Base-by-base conservation (phyloP, 2,888 invertebrate genomes). In the Helicoverpa assulta region DNA sequence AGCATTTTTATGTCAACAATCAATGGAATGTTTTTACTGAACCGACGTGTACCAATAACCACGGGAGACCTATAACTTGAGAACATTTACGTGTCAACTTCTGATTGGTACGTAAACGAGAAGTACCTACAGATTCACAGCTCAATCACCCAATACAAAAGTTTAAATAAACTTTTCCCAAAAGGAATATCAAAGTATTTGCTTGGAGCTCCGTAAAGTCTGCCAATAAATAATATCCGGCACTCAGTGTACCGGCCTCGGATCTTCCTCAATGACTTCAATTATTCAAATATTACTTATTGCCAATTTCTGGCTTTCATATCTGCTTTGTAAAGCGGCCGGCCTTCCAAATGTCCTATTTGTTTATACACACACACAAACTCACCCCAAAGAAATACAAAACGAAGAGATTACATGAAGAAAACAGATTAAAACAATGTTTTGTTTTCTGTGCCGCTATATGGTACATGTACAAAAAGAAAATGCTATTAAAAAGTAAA, bases 281-380 rank as follows among this genome's bases (percentile, higher is more conserved):
- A 84, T 86, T 87, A 88, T 86, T 85, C 83, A 86, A 81, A 84
- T 83, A 73, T 61, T 75, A 82, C 73, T 80, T 80, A 76, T 67
- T 66, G 62, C 67, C 58, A 58, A 70, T 67, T 67, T 55, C 56
- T 66, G 63, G 19, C 59, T 69, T 60, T 67, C 54, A 65, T 74
- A 64, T 71, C 72, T 66, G 16, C 37, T 43, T 51, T 65, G 26
- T 57, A 53, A 56, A 75, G 43, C 61, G 37, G 55, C 43, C 69
- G 56, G 21, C 52, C 54, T 60, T 1, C 19, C 21, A 56, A 54
- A 68, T 26, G 16, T 53, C 10, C 43, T 26, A 43, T 19, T 29
- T 43, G 59, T 40, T 7, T 14, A 7, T 37, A 14, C 21, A 43
- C 21, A 43, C 43, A 43, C 16, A 16, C 26, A 47, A 47, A 47